Conservation (phyloP, 2,888 invertebrate genomes). For the Eupithecia vulgata region DNA sequence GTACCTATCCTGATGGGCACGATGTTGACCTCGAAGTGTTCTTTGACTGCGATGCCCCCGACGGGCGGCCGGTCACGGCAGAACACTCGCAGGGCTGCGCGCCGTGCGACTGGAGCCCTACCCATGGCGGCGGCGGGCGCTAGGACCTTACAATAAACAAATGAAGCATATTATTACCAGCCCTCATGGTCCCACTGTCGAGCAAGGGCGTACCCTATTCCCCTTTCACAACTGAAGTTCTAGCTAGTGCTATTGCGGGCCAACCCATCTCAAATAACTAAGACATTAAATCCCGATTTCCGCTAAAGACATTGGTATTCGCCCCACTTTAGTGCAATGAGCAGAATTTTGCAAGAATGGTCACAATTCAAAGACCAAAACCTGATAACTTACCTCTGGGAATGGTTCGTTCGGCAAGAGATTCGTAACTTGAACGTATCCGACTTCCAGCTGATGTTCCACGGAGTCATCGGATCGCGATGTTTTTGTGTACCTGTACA, state of each 20-base stretch:
- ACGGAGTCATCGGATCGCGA: constrained; percentile 98
- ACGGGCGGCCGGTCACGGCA: constrained; percentile 98
- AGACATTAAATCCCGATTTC: too few species aligned
- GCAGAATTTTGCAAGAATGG: too few species aligned
- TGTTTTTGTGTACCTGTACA: constrained; percentile 93
- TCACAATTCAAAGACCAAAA: too few species aligned
- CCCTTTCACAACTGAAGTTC: background rate
- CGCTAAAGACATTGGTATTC: too few species aligned
- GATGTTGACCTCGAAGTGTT: constrained; percentile 99
- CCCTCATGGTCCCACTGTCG: background rate
- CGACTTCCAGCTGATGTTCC: constrained; percentile 97
- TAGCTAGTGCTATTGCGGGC: background rate
- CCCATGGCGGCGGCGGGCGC: constrained; percentile 80
- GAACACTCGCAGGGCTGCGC: constrained; percentile 96
- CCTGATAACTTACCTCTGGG: constrained; percentile 85
- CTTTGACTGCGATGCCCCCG: constrained; percentile 99
- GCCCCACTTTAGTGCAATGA: too few species aligned
- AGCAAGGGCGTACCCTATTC: too few species aligned
- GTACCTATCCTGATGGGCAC: constrained; percentile 95
- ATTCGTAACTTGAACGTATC: constrained; percentile 97
- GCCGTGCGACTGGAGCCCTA: constrained; percentile 95
- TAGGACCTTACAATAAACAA: constrained; percentile 64
- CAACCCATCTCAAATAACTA: background rate
- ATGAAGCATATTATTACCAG: background rate
- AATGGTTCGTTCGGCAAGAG: constrained; percentile 97